A percentile compares a stretch with the other conserved stretches of the same genome.
phyloP scores from a whole-genome alignment of 2,888 invertebrate species.

The Balanococcus diminutus region DNA sequence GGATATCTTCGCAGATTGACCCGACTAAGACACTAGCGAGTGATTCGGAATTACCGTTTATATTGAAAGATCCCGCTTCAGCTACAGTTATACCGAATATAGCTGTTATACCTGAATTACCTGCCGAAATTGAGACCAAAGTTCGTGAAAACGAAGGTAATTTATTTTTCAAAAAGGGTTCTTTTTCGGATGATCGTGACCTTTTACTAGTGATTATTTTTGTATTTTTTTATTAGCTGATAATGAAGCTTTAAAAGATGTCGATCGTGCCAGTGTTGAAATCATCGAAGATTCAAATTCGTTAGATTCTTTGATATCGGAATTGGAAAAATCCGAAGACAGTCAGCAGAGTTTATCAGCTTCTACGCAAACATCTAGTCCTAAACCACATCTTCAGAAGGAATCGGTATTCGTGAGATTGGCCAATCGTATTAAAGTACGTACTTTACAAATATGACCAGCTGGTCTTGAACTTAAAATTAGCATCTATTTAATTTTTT shows the following conservation, averaged over 20 bases:
- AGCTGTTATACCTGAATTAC: neutral
- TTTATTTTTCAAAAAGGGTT: no score
- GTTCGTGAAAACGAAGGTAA: neutral
- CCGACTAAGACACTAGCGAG: conserved; percentile 62
- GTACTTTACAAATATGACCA: conserved; percentile 57
- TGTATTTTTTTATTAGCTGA: neutral
- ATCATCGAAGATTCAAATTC: conserved; percentile 56
- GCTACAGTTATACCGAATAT: neutral
- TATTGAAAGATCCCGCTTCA: neutral
- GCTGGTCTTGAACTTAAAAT: no score
- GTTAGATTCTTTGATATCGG: conserved; percentile 59
- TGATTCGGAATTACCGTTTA: conserved; percentile 57
- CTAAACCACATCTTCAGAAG: conserved; percentile 65
- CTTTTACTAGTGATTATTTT: no score
- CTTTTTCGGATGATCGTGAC: neutral
- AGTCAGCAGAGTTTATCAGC: conserved; percentile 49
- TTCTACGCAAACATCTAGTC: conserved; percentile 60
- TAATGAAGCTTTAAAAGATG: neutral
- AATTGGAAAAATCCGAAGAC: conserved; percentile 57
- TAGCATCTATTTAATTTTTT: no score
- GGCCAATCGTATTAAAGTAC: conserved; percentile 92
- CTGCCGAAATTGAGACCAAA: neutral
- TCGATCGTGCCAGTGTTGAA: conserved; percentile 2
- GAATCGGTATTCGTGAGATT: conserved; percentile 95
- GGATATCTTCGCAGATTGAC: conserved; percentile 58